Evolutionary conservation across 1,140 invertebrate species (phyloP), one percentile per base, ranked within the genome.

Genomic region (Chlorops oryzae): DNA sequence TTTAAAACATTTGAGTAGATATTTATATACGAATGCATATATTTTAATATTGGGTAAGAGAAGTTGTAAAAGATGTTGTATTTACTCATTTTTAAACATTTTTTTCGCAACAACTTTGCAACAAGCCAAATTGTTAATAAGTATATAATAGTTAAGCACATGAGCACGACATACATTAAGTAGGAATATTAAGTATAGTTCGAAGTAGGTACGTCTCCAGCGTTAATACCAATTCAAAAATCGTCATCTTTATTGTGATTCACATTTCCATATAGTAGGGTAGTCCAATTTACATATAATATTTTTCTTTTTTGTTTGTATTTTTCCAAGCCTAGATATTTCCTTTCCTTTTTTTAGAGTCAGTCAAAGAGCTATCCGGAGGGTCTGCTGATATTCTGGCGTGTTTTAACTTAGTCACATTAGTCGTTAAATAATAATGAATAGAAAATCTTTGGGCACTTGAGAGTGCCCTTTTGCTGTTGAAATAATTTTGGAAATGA

Each of bases 251-350:
- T 53, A 53, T 55, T 48, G 51, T 38, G 55, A 59, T 58, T 58
- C 56, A 58, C 59, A 55, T 62, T 42, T 52, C 38, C 42, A 38
- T 59, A 48, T 59, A 62, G 59, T 59, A 59, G 59, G 59, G 59
- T 50, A 61, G 59, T 59, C 58, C 28, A 46, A 55, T 53, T 54
- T 44, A 53, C 28, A 47, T n/a, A n/a, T n/a, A n/a, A n/a, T n/a
- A n/a, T n/a, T n/a, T n/a, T n/a, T n/a, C n/a, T n/a, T n/a, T n/a
- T n/a, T n/a, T n/a, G n/a, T n/a, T n/a, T n/a, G n/a, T n/a, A n/a
- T n/a, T n/a, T n/a, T n/a, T n/a, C n/a, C n/a, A n/a, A n/a, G n/a
- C n/a, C n/a, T n/a, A n/a, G n/a, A n/a, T n/a, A n/a, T n/a, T n/a
- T n/a, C n/a, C n/a, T n/a, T n/a, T n/a, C n/a, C n/a, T n/a, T n/a